Evolutionary conservation across 2,888 invertebrate species (phyloP), one percentile per base, ranked within the genome.

Genomic region (Monopis laevigella): DNA sequence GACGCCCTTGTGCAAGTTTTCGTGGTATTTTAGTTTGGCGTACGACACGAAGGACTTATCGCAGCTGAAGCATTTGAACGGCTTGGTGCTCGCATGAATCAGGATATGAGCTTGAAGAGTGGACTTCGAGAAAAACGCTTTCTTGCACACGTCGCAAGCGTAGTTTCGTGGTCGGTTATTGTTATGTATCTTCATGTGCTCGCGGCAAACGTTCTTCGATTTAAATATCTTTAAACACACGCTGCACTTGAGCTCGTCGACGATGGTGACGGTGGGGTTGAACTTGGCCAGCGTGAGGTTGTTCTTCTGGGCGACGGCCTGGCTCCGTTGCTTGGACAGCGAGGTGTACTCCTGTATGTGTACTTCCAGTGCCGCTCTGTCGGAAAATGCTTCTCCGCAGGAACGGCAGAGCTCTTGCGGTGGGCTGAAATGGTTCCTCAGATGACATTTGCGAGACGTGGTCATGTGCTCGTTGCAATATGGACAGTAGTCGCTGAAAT

Each of bases 101-200:
- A 77, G 65, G 2, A 80, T 74, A 39, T 80, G 80, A 0, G 74
- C 71, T 0, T 71, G 74, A 0, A 80, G 45, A 0, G 80, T 74
- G 0, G 78, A 78, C 55, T 80, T 80, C 29, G 69, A 77, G 42
- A 57, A 77, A 36, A 78, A 80, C 53, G 67, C 74, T 52, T 80
- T 80, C 0, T 80, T 78, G 6, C 80, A 80, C 1, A 75, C 51
- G 18, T 80, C 80, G 40, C 80, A 80, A 0, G 80, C 74, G 43
- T 75, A 77, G 26, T 80, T 65, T 21, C 66, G 54, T 48, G 67
- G 67, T 2, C 75, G 59, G 48, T 80, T 83, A 7, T 74, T 65
- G 41, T 59, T 74, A 54, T 89, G 86, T 0, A 84, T 65, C 51
- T 84, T 84, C 43, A 85, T 84, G 46, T 89, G 89, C 14, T 85